Evolutionary conservation across 2,797 vertebrate species (phyloP), one percentile per base, ranked within the genome.

Genomic region (Hephaestus fuliginosus): DNA sequence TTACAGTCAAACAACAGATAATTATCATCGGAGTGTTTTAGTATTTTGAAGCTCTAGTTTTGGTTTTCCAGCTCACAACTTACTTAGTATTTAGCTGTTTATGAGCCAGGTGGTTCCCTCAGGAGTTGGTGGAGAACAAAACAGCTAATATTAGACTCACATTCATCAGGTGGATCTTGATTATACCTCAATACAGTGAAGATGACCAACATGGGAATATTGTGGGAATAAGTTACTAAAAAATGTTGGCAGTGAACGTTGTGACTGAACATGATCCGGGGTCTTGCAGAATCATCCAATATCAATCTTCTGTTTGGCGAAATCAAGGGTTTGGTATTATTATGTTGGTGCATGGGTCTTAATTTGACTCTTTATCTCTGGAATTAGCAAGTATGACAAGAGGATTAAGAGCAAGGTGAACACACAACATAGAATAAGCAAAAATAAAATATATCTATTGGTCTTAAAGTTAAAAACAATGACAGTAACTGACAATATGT

Each of bases 381-480:
- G 60, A 76, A 52, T 69, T 14, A 57, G 20, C 0, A 3, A 78
- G 22, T 30, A 60, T 43, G 17, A 48, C 12, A 72, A 56, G 25
- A 74, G 8, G 39, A 66, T 76, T 81, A 80, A 78, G 68, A 73
- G 39, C 51, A 55, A 70, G 33, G 22, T 70, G 48, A 86, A 79
- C 17, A 76, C 36, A 73, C 39, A 76, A 81, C 52, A 76, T 53
- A 61, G 66, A 80, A 39, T 62, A 46, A 41, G 28, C 25, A 77
- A 66, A 43, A 74, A 70, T 48, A 33, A 62, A 0, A 53, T 68
- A 80, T 15, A 61, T 46, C 25, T 48, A 70, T 60, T 71, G 48
- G 49, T 81, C 33, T 56, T 79, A 51, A 78, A 77, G 48, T 73
- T 67, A 77, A 87, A 86, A 85, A 62, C 0, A 78, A 70, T 57